Evolutionary conservation across 2,888 invertebrate genomes (phyloP).

Genomic region (Drosophila seclusa): DNA sequence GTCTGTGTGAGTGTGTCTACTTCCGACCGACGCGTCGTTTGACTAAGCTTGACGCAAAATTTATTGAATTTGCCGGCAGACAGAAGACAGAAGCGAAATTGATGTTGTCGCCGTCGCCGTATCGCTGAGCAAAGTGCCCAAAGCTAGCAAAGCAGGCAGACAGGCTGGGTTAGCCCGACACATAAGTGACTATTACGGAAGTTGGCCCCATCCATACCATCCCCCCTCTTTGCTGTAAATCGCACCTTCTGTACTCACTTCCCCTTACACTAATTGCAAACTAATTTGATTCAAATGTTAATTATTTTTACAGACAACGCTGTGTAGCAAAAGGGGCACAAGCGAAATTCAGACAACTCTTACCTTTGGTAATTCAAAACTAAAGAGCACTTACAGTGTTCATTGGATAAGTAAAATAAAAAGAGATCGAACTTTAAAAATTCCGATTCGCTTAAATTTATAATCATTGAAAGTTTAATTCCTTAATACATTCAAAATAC

Average conservation of each 20-base stretch:
- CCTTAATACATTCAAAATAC: neutral
- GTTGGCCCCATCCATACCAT: conserved; percentile 2
- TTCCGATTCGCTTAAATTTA: neutral
- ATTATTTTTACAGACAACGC: conserved; percentile 63
- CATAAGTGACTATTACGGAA: conserved; percentile 39
- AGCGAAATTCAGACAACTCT: conserved; percentile 19
- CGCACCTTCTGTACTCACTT: conserved; percentile 1
- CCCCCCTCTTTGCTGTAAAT: neutral
- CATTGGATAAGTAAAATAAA: neutral
- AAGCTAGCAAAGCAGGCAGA: neutral
- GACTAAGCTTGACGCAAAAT: conserved; percentile 50
- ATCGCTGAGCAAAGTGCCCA: conserved; percentile 33
- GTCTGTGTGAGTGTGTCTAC: conserved; percentile 16
- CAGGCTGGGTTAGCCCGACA: neutral
- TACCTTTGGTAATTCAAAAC: conserved; percentile 14
- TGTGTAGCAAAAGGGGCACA: conserved; percentile 1
- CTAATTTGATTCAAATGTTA: conserved; percentile 73
- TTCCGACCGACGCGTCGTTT: conserved; percentile 30
- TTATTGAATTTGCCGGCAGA: conserved; percentile 63
- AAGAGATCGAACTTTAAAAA: neutral
- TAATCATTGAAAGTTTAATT: neutral
- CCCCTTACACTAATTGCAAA: conserved; percentile 63
- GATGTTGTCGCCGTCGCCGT: conserved; percentile 36
- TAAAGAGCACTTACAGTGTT: conserved; percentile 18
- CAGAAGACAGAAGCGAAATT: conserved; percentile 29